Evolutionary conservation across 2,113 vertebrate species (phyloP).

Genomic region (Melierax canorus): DNA sequence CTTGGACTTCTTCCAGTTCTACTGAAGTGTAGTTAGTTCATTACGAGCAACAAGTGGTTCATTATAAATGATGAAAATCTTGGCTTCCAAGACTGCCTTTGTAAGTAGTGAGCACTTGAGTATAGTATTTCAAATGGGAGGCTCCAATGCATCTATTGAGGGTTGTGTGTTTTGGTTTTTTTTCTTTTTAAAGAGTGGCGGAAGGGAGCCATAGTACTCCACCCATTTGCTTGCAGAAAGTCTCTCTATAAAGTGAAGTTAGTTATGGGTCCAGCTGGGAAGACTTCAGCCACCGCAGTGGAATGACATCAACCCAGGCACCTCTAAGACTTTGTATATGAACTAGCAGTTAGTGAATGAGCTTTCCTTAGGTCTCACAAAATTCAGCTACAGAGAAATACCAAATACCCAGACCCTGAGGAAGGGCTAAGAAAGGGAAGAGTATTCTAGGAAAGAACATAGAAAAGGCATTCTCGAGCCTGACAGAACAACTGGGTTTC

Average conservation of each 20-base stretch:
- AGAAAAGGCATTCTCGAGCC: neutral
- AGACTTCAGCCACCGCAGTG: neutral
- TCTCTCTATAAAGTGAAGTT: neutral
- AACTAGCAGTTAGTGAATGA: neutral
- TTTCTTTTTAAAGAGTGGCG: neutral
- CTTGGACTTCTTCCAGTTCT: conserved; percentile 31
- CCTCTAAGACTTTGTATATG: neutral
- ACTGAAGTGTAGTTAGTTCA: neutral
- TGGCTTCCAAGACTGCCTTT: neutral
- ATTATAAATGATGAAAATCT: conserved; percentile 16
- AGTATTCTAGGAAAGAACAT: neutral
- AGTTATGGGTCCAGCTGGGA: neutral
- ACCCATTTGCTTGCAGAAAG: neutral
- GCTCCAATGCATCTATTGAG: neutral
- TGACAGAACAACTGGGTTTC: neutral
- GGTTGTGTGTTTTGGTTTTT: neutral
- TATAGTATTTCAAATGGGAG: neutral
- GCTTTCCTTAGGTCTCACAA: neutral
- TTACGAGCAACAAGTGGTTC: neutral
- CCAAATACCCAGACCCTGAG: neutral
- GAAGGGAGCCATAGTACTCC: neutral
- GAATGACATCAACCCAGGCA: neutral
- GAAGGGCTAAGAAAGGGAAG: neutral
- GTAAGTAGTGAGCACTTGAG: neutral
- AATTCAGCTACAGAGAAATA: neutral